Conservation (phyloP, 2,113 vertebrate species). For the Hypomesus transpacificus region DNA sequence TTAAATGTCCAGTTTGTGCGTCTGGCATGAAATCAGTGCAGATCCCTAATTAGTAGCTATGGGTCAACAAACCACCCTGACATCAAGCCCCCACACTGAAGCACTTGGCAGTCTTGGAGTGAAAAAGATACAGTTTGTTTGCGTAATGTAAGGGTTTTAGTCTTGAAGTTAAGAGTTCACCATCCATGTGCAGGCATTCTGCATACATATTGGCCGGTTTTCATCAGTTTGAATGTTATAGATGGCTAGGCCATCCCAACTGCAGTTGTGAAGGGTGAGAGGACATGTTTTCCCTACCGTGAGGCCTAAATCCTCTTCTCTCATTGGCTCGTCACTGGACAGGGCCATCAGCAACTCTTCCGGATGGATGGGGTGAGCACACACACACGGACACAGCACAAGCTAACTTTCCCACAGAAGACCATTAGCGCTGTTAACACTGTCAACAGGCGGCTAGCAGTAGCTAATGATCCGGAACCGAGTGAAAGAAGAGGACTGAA, state of each 20-base stretch:
- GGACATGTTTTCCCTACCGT: background rate
- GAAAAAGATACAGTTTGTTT: no score
- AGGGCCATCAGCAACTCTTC: constrained; percentile 44
- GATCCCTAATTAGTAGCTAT: background rate
- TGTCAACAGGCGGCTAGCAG: constrained; percentile 59
- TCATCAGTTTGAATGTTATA: no score
- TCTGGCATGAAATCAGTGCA: background rate
- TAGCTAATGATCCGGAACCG: constrained; percentile 59
- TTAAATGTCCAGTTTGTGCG: constrained; percentile 1
- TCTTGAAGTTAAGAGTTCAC: no score
- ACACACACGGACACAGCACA: constrained; percentile 17
- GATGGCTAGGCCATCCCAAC: background rate
- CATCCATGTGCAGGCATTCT: background rate
- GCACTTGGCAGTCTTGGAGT: background rate
- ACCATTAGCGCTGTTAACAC: constrained; percentile 51
- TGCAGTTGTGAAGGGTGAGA: background rate
- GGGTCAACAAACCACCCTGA: background rate
- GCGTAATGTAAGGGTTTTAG: no score
- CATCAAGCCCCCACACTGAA: background rate
- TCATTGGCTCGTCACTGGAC: constrained; percentile 34
- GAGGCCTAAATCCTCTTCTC: constrained; percentile 30
- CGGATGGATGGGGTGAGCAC: constrained; percentile 39
- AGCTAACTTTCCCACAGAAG: constrained; percentile 52
- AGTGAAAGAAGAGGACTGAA: constrained; percentile 50
- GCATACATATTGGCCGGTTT: background rate